Percentiles rank a stretch among this genome's conserved stretches.
These are phyloP conservation scores for Aspidiotus destructor DNA, from an alignment of 2,888 invertebrate genomes.

Conservation along the genomic window DNA sequence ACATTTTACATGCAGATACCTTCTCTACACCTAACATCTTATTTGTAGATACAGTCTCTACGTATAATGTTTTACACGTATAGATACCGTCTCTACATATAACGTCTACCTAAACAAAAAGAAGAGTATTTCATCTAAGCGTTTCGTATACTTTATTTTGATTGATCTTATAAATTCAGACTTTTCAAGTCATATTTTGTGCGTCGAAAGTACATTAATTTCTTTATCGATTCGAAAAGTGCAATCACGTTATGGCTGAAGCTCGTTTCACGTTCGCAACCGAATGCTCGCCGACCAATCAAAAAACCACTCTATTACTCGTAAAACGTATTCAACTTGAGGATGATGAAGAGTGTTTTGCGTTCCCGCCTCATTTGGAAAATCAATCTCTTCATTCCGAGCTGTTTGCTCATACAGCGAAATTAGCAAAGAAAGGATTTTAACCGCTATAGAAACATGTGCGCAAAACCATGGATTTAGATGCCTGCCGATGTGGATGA, in stretches of 20 bases:
- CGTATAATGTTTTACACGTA: no score
- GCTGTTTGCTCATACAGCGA: neutral
- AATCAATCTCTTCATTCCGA: neutral
- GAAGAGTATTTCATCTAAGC: no score
- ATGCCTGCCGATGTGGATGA: neutral
- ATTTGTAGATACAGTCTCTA: no score
- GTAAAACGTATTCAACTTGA: conserved; percentile 1
- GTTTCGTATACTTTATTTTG: no score
- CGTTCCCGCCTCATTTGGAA: conserved; percentile 1
- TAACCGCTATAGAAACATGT: neutral
- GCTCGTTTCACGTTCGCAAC: neutral
- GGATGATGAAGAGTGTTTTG: neutral
- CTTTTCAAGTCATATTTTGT: no score
- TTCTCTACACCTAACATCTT: no score
- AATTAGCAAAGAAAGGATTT: neutral
- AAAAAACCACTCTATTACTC: neutral
- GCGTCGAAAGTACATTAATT: no score
- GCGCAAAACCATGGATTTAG: neutral
- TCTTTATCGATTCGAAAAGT: no score
- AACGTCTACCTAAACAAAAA: no score
- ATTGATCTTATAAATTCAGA: no score
- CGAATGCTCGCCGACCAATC: neutral
- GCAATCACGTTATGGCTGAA: neutral
- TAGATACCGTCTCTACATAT: no score
- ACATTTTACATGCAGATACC: no score